Base-by-base conservation (phyloP, 2,113 vertebrate species). In the Hassar affinis region DNA sequence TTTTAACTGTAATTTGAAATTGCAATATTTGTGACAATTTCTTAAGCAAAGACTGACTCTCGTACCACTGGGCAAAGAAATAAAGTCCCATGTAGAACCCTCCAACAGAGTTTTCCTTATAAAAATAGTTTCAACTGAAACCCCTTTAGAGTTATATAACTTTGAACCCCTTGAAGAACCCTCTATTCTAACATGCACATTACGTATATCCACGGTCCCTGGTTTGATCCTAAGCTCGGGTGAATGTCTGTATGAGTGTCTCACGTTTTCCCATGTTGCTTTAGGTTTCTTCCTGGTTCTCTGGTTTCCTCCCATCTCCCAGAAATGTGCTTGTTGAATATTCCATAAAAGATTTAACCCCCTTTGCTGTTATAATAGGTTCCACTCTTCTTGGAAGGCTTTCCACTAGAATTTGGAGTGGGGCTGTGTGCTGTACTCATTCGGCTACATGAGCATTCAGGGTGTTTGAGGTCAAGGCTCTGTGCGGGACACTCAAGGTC, bases 201-300 rank as follows among this genome's bases (percentile, higher is more conserved):
- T 49, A 49, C 1, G 47, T 9, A 54, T 8, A 22, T n/a, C n/a
- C n/a, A 61, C 11, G 59, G 59, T 30, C 4, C 59, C 59, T 38
- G 33, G 33, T 10, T 10, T 1, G 30, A 6, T 18, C 27, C 12
- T 64, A 14, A 33, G 14, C 30, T 17, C 30, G 0, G 30, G 14
- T 33, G 61, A 64, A 11, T 6, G n/a, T 15, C n/a, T 17, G 15
- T 15, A 17, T 54, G 51, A 54, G 17, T 54, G 7, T 25, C 59
- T 61, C 51, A 75, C 25, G 64, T 38, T 69, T 25, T 10, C 25
- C 35, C 71, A 6, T 66, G 11, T 33, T 27, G 79, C 54, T 69
- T 64, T 85, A 61, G 72, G 80, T 87, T 59, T 18, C 33, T 84
- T 62, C 30, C 8, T 14, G 5, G 83, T 78, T 88, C 79, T 83